Evolutionary conservation across 2,797 vertebrate species (phyloP).

Genomic region (Iguana delicatissima): DNA sequence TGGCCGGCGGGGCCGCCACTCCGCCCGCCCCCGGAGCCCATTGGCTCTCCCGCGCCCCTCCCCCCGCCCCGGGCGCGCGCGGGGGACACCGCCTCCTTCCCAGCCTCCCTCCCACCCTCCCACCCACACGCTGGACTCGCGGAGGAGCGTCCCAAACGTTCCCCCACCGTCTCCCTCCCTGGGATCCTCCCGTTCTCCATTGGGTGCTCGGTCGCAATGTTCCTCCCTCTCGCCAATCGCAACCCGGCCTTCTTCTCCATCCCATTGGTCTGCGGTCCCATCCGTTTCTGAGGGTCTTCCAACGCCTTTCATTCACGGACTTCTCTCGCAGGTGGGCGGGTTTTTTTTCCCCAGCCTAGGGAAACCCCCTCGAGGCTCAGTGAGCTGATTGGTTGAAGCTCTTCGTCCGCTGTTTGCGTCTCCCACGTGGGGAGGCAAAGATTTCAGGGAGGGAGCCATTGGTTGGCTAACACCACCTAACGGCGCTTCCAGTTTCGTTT

Average conservation of each 20-base stretch:
- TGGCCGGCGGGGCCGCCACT: neutral
- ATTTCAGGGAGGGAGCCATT: neutral
- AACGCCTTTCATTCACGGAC: neutral
- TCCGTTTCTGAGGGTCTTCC: neutral
- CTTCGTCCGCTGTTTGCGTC: neutral
- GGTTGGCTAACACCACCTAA: neutral
- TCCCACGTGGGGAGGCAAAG: slow-evolving; percentile 1
- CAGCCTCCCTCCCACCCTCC: neutral
- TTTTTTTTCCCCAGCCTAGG: neutral
- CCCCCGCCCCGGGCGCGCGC: too few species aligned
- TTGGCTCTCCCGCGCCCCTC: neutral
- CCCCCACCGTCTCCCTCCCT: too few species aligned
- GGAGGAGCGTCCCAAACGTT: too few species aligned
- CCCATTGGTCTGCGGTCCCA: neutral
- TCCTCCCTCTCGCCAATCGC: neutral
- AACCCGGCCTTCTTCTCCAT: fast-evolving
- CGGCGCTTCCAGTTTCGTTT: fast-evolving
- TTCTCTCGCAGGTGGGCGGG: too few species aligned
- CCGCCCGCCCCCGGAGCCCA: neutral
- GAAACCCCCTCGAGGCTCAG: too few species aligned
- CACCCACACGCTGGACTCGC: neutral
- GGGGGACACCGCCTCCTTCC: neutral
- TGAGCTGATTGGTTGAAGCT: neutral
- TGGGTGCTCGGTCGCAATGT: neutral
- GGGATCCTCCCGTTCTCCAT: neutral